These are phyloP conservation scores for Agraylea sexmaculata DNA, from an alignment of 1,140 invertebrate genomes.

Conservation along the genomic window DNA sequence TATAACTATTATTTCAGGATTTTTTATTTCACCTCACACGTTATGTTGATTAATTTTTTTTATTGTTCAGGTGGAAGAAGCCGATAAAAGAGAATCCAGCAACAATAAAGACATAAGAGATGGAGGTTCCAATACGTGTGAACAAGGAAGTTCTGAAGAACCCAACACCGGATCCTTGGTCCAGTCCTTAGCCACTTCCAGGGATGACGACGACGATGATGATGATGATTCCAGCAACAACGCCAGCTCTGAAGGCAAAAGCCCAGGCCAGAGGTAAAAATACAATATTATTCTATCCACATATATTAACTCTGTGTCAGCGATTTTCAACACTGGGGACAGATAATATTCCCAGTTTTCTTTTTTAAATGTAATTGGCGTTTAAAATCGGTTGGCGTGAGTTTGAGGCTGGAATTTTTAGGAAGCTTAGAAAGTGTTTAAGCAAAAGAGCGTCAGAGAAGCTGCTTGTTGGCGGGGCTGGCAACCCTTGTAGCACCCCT, in stretches of 20 bases:
- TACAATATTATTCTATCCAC: not conserved
- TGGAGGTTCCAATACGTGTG: conserved; percentile 33
- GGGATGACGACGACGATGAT: conserved; percentile 42
- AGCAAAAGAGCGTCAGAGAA: conserved; percentile 5
- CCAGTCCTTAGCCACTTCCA: conserved; percentile 39
- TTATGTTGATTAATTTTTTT: conserved; percentile 1
- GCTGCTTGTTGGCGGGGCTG: conserved; percentile 7
- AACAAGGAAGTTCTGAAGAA: conserved; percentile 25
- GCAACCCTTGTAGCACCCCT: conserved; percentile 28
- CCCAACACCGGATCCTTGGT: conserved; percentile 34
- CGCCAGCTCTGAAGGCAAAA: conserved; percentile 51
- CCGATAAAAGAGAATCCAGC: conserved; percentile 29
- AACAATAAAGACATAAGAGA: conserved; percentile 35
- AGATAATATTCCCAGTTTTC: not conserved
- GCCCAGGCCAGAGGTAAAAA: conserved; percentile 48
- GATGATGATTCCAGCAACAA: conserved; percentile 52
- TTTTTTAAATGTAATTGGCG: not conserved
- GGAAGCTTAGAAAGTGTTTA: conserved; percentile 4
- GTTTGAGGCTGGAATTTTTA: conserved; percentile 7
- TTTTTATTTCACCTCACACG: not conserved
- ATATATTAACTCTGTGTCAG: no score
- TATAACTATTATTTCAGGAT: no score
- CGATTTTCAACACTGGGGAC: no score
- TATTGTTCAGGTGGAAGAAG: conserved; percentile 34
- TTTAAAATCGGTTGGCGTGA: conserved; percentile 2